Percentiles rank a stretch among this genome's conserved stretches.
phyloP scores from a whole-genome alignment of 1,140 invertebrate genomes.

The Temnothorax curvispinosus region DNA sequence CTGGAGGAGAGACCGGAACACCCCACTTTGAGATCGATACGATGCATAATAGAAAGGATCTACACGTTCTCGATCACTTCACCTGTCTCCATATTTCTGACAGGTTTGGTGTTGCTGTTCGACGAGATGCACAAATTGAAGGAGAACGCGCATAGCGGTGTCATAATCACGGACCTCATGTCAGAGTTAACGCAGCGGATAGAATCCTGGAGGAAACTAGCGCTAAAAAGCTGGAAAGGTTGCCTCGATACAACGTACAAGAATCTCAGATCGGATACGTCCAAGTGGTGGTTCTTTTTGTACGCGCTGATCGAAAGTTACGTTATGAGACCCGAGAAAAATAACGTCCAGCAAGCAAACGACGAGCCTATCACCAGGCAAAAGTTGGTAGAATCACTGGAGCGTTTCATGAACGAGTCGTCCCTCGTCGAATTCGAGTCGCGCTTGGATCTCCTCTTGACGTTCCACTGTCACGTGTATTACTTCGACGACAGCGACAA shows the following conservation, averaged over 20 bases:
- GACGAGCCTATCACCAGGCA: slow-evolving; percentile 72
- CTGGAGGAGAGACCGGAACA: slow-evolving; percentile 95
- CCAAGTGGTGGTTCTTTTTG: slow-evolving; percentile 96
- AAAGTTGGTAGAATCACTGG: slow-evolving; percentile 87
- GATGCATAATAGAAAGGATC: slow-evolving; percentile 91
- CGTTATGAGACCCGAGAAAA: slow-evolving; percentile 17
- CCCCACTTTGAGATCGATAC: slow-evolving; percentile 92
- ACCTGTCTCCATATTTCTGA: slow-evolving; percentile 94
- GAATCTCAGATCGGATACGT: slow-evolving; percentile 88
- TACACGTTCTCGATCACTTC: slow-evolving; percentile 92
- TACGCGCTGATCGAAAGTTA: slow-evolving; percentile 89
- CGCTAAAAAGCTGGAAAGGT: slow-evolving; percentile 94
- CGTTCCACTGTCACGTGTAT: slow-evolving; percentile 91
- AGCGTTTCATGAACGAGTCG: slow-evolving; percentile 94
- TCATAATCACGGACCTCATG: slow-evolving; percentile 92
- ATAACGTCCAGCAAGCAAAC: not conserved
- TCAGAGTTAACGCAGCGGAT: slow-evolving; percentile 92
- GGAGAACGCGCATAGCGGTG: slow-evolving; percentile 93
- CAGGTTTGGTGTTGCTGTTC: slow-evolving; percentile 95
- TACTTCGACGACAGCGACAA: slow-evolving; percentile 84
- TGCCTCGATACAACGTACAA: slow-evolving; percentile 89
- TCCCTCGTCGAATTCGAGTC: slow-evolving; percentile 93
- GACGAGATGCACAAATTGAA: slow-evolving; percentile 96
- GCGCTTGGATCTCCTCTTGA: slow-evolving; percentile 91
- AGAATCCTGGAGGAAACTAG: slow-evolving; percentile 96